Percentiles rank a stretch among this genome's conserved stretches.
phyloP scores from a whole-genome alignment of 2,888 invertebrate species.

The Amitus sp. region DNA sequence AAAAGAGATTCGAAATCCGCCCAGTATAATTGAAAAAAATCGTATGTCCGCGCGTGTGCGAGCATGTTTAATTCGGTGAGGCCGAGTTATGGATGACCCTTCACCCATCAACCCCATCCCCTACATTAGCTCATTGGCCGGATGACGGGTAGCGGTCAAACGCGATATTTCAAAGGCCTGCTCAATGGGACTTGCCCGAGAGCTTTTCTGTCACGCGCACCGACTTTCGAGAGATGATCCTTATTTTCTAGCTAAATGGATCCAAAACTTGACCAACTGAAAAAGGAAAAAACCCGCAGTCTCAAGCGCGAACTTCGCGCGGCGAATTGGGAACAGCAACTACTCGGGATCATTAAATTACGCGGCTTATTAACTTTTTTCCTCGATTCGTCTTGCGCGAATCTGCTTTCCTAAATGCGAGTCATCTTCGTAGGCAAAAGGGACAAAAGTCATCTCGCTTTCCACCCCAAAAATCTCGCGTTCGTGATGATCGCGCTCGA shows the following conservation, averaged over 20 bases:
- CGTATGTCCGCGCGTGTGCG: too few species aligned
- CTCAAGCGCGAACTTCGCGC: constrained; percentile 19
- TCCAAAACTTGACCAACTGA: too few species aligned
- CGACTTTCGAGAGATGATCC: too few species aligned
- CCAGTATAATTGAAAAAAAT: too few species aligned
- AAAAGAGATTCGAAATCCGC: too few species aligned
- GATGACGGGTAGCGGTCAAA: constrained; percentile 40
- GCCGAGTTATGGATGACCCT: constrained; percentile 43
- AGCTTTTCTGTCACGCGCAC: constrained; percentile 42
- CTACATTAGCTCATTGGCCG: constrained; percentile 36
- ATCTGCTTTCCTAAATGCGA: too few species aligned
- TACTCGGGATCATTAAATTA: constrained; percentile 17
- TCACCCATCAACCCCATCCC: constrained; percentile 37
- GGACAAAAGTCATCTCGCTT: neutral
- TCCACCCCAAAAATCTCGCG: neutral
- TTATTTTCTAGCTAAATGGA: too few species aligned
- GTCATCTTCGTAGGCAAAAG: neutral
- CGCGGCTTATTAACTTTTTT: constrained; percentile 25
- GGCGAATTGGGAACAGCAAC: constrained; percentile 23
- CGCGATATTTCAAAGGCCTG: constrained; percentile 39
- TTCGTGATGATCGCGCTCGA: too few species aligned
- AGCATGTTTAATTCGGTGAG: constrained; percentile 28
- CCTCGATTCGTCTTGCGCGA: neutral
- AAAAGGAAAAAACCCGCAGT: constrained; percentile 34
- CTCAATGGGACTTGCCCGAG: constrained; percentile 39